phyloP scores from a whole-genome alignment of 2,113 vertebrate species.

The Carassius auratus region DNA sequence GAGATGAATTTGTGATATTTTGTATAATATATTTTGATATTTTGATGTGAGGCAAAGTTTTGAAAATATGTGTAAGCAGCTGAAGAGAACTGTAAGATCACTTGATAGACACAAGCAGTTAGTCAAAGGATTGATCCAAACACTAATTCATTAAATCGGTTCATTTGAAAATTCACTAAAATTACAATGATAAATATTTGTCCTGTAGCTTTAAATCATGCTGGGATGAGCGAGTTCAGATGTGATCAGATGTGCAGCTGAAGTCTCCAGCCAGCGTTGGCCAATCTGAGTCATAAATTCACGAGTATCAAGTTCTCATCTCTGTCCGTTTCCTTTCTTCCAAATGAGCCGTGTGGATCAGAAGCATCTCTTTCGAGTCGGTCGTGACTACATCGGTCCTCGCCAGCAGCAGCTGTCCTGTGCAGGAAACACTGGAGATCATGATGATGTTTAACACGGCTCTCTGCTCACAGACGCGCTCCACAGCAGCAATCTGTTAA shows the following conservation, averaged over 20 bases:
- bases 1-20: too few species aligned
- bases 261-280: background rate
- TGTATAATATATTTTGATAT: too few species aligned
- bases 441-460: background rate
- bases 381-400: background rate
- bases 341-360: background rate
- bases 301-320: conserved; percentile 8
- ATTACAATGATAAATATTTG: background rate
- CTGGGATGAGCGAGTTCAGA: background rate
- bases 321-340: background rate
- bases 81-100: too few species aligned
- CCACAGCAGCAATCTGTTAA: conserved; percentile 58
- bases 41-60: too few species aligned
- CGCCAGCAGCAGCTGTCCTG: background rate
- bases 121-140: background rate
- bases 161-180: background rate
- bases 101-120: too few species aligned
- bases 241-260: background rate
- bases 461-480: background rate
- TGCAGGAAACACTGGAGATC: background rate
- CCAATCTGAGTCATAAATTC: background rate
- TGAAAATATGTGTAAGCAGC: too few species aligned
- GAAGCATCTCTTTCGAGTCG: background rate
- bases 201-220: background rate
- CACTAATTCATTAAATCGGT: conserved; percentile 27